Conservation (phyloP, 2,888 invertebrate species). For the Masnerella sp. region DNA sequence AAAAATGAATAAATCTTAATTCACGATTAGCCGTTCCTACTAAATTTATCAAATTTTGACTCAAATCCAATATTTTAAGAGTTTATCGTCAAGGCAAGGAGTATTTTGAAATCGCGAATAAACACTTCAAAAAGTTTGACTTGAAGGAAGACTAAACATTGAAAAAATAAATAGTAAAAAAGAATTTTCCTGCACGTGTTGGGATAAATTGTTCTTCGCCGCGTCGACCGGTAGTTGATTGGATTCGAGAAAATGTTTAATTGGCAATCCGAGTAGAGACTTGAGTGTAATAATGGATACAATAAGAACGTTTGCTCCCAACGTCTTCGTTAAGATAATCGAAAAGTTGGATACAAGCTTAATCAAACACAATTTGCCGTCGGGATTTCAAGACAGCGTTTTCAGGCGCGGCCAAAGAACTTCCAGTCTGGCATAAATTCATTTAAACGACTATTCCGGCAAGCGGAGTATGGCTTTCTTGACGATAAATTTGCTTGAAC, state of each 20-base stretch:
- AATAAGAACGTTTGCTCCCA: constrained; percentile 18
- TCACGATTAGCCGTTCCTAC: no score
- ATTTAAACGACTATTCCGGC: constrained; percentile 63
- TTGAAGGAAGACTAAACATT: no score
- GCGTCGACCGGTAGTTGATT: neutral
- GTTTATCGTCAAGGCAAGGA: no score
- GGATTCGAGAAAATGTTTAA: constrained; percentile 19
- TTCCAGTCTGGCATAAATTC: constrained; percentile 62
- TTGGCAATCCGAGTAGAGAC: constrained; percentile 14
- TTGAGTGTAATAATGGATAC: constrained; percentile 26
- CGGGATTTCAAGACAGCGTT: constrained; percentile 42
- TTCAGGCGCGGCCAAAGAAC: constrained; percentile 46
- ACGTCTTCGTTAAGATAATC: constrained; percentile 41
- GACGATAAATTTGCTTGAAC: constrained; percentile 62
- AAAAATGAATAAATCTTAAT: no score
- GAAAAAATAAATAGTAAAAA: no score
- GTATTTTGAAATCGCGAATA: no score
- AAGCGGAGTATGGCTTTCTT: constrained; percentile 58
- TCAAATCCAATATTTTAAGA: no score
- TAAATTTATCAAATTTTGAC: no score
- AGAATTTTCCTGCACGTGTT: no score
- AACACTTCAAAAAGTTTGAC: no score
- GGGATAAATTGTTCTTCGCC: constrained; percentile 6
- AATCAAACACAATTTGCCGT: constrained; percentile 56
- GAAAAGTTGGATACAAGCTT: constrained; percentile 51